Base-by-base conservation (phyloP, 2,888 invertebrate species). In the Caenorhabditis sinica region DNA sequence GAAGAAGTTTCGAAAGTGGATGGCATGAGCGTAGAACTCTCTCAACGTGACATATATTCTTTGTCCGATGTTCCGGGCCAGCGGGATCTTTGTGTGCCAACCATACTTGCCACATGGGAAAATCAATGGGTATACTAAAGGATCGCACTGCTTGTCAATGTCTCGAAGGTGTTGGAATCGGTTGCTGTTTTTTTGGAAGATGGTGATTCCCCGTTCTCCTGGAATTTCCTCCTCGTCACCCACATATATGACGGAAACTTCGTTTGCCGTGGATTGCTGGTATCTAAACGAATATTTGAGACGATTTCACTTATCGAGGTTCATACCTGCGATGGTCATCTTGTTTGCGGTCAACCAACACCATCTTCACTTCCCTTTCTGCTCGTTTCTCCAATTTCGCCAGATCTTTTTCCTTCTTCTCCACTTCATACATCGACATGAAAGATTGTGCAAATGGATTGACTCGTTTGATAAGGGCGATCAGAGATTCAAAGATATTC, bases 91-190 rank as follows among this genome's bases (percentile, higher is more conserved):
- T n/a, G n/a, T n/a, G 23, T 82, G 65, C 89, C 87, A 91, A 56
- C 91, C 90, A 56, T 66, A 75, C 17, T 73, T 71, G 25, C 88
- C 90, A 6, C 33, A 11, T 30, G 91, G 87, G 81, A 93, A 93
- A 33, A 93, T 91, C 0, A 93, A 0, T 0, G 93, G 93, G 87
- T 94, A 93, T 86, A 93, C 89, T 28, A 93, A 88, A 3, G 93
- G 91, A 87, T 93, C 81, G 85, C 93, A 92, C 49, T 87, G 53
- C 93, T 92, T 20, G 51, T 87, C 83, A 17, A 90, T 91, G 45
- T 93, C 92, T 0, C 86, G 56, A 5, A 93, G 90, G 8, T 33
- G 15, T 9, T 90, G 72, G 17, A 83, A 56, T 8, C 93, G 61
- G n/a, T 61, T 74, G 43, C 87, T 85, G 69, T 85, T 85, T 87